Conservation (phyloP, 1,140 invertebrate species). For the Saccostrea glomerata region DNA sequence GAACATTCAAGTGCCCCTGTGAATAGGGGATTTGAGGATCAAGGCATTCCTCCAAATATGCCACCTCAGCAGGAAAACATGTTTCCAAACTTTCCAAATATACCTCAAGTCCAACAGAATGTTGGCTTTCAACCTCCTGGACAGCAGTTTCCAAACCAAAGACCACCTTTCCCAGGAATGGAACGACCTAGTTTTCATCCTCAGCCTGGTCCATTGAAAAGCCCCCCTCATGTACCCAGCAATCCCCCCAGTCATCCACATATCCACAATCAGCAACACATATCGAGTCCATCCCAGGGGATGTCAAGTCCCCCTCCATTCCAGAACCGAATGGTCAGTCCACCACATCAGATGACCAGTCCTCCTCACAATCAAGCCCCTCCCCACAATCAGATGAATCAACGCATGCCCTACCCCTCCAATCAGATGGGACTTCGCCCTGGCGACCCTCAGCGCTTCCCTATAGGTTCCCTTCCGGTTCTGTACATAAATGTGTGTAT, state of each 20-base stretch:
- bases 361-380: slow-evolving; percentile 39
- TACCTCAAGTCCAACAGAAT: slow-evolving; percentile 38
- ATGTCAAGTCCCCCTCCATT: slow-evolving; percentile 19
- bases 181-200: background rate
- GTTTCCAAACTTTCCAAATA: slow-evolving; percentile 6
- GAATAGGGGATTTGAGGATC: slow-evolving; percentile 8
- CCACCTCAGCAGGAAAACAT: slow-evolving; percentile 5
- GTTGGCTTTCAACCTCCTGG: background rate
- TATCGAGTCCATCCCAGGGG: slow-evolving; percentile 8
- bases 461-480: slow-evolving; percentile 15
- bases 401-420: slow-evolving; percentile 14
- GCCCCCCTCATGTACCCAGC: slow-evolving; percentile 2
- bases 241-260: slow-evolving; percentile 34
- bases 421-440: slow-evolving; percentile 24
- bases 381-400: slow-evolving; percentile 43
- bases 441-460: background rate
- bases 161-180: slow-evolving; percentile 7
- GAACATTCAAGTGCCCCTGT: background rate
- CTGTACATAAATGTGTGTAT: background rate
- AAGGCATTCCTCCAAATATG: background rate
- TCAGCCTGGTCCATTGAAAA: background rate
- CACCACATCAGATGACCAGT: slow-evolving; percentile 38
- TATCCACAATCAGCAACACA: slow-evolving; percentile 34
- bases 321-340: background rate
- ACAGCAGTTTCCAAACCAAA: slow-evolving; percentile 16